Evolutionary conservation across 2,113 vertebrate genomes (phyloP).

Genomic region (Nerophis ophidion): DNA sequence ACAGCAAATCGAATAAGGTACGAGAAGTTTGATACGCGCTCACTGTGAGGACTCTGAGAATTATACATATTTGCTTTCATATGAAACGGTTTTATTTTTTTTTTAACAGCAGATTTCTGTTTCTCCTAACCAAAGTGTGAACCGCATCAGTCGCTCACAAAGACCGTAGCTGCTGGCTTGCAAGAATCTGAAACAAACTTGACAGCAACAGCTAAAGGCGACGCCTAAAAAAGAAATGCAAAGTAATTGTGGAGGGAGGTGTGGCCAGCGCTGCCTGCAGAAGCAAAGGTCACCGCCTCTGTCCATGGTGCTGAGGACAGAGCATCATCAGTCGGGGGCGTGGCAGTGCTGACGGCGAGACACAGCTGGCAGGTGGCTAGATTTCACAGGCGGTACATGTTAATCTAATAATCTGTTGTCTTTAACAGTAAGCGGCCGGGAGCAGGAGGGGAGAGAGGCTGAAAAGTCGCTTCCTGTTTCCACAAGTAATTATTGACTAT

Average conservation of each 20-base stretch:
- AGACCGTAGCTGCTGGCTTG: neutral
- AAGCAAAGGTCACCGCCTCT: too few relatives aligned
- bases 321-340: too few relatives aligned
- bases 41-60: neutral
- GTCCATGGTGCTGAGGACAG: too few relatives aligned
- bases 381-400: too few relatives aligned
- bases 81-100: neutral
- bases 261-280: too few relatives aligned
- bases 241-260: neutral
- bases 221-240: neutral
- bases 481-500: too few relatives aligned
- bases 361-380: too few relatives aligned
- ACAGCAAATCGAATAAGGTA: neutral
- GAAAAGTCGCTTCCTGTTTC: too few relatives aligned
- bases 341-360: too few relatives aligned
- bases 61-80: neutral
- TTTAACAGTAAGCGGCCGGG: too few relatives aligned
- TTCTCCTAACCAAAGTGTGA: neutral
- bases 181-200: slow-evolving; percentile 2
- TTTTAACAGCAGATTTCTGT: neutral
- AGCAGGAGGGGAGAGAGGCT: too few relatives aligned
- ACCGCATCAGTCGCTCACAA: neutral
- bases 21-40: neutral
- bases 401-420: too few relatives aligned
- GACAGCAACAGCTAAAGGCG: neutral